phyloP scores from a whole-genome alignment of 2,888 invertebrate genomes.

The Xanthia togata region DNA sequence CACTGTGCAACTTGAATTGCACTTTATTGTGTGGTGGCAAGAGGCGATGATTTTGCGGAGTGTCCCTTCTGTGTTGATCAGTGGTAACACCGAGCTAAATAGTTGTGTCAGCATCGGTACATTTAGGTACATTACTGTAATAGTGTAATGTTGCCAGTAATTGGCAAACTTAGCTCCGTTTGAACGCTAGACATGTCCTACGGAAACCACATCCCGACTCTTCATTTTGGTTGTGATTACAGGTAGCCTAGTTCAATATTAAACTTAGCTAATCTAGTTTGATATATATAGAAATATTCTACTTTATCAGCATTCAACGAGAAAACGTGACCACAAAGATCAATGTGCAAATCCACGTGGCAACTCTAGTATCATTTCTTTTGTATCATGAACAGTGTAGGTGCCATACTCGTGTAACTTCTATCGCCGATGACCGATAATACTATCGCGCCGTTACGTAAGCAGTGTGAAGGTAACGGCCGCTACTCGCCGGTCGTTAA shows the following conservation, averaged over 20 bases:
- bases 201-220: not conserved
- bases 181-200: too few relatives aligned
- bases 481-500: constrained; percentile 72
- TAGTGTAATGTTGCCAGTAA: not conserved
- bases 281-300: not conserved
- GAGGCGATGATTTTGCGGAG: too few relatives aligned
- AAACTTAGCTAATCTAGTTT: not conserved
- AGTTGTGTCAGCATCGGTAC: not conserved
- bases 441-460: constrained; percentile 64
- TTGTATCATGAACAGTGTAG: constrained; percentile 28
- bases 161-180: not conserved
- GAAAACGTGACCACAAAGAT: constrained; percentile 17
- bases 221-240: not conserved
- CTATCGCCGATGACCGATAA: constrained; percentile 56
- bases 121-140: too few relatives aligned
- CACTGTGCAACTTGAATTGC: too few relatives aligned
- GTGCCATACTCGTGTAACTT: constrained; percentile 34
- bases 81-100: not conserved
- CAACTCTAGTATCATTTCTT: constrained; percentile 33
- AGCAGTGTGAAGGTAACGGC: constrained; percentile 73
- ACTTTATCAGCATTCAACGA: constrained; percentile 8
- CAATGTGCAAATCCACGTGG: constrained; percentile 26
- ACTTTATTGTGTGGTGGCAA: too few relatives aligned
- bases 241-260: not conserved
- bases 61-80: too few relatives aligned